phyloP scores from a whole-genome alignment of 1,140 invertebrate genomes.

The Propsilocerus akamusi region DNA sequence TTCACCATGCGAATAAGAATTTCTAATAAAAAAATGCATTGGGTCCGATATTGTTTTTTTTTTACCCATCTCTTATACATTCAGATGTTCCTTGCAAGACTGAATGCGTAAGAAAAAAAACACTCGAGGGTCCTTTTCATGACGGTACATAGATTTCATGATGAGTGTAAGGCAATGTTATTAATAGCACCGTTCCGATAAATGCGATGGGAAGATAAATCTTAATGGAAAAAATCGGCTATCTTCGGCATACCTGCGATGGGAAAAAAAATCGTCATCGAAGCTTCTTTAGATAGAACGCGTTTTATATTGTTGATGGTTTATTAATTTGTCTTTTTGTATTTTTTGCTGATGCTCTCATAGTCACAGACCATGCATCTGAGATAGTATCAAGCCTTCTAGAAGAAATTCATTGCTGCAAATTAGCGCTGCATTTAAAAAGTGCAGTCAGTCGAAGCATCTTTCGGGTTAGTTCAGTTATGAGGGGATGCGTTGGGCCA shows the following conservation, averaged over 20 bases:
- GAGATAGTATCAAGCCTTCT: not conserved
- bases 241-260: not conserved
- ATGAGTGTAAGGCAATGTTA: not conserved
- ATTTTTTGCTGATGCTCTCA: conserved; percentile 1
- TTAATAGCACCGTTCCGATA: not conserved
- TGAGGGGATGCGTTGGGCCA: not conserved
- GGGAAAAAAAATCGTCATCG: not conserved
- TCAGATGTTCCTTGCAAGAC: no score
- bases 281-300: no score
- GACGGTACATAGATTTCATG: not conserved
- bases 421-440: conserved; percentile 1
- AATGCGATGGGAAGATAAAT: not conserved
- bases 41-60: no score
- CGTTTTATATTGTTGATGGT: no score
- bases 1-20: not conserved
- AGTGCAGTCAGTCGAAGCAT: not conserved
- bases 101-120: not conserved
- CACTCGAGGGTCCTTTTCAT: not conserved
- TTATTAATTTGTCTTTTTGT: conserved; percentile 1
- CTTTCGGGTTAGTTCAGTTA: not conserved
- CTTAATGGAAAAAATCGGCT: conserved; percentile 3
- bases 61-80: not conserved
- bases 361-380: not conserved
- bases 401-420: not conserved
- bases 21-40: no score